Evolutionary conservation across 2,113 vertebrate genomes (phyloP), one percentile per base, ranked within the genome.

Genomic region (Bubalus kerabau): DNA sequence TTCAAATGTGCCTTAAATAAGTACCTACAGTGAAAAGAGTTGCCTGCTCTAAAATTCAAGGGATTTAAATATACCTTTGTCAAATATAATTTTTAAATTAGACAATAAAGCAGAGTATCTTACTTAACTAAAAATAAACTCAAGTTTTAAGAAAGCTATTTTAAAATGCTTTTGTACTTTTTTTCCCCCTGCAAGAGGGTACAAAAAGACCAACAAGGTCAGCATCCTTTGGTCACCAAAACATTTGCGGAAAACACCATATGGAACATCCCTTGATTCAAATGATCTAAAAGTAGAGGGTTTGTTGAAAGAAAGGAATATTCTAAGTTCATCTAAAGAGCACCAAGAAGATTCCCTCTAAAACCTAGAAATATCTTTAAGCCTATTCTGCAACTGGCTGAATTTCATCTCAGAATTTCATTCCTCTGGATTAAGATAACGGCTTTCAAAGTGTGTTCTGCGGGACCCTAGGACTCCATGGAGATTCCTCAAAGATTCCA

Each of bases 341-440:
- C 43, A 95, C 36, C 54, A 94, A 50, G 16, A 97, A 93, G 56
- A 95, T 8, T 96, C 16, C 64, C 60, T 95, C 82, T 36, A 82
- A 96, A 97, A 81, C 32, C 24, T 90, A 95, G 95, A 90, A 92
- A 74, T 46, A 64, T 26, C 74, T 84, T 96, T 95, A 81, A 62
- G n/a, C 21, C 36, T 50, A 78, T 81, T 97, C 90, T 74, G 9
- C 74, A 96, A 95, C 19, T 92, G 36, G n/a, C 74, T 93, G 28
- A 91, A 91, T 90, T 96, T 97, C 43, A 95, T 5, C 83, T 96
- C 89, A 87, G 60, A 98, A 97, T 94, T 85, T 88, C 83, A 92
- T 59, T 85, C 26, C 83, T 91, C 60, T 74, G 59, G 86, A 95
- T 96, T 60, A 96, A 95, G 56, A 71, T 60, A 95, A 84, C 10